Conservation (phyloP, 2,113 vertebrate genomes). For the Piprites chloris region DNA sequence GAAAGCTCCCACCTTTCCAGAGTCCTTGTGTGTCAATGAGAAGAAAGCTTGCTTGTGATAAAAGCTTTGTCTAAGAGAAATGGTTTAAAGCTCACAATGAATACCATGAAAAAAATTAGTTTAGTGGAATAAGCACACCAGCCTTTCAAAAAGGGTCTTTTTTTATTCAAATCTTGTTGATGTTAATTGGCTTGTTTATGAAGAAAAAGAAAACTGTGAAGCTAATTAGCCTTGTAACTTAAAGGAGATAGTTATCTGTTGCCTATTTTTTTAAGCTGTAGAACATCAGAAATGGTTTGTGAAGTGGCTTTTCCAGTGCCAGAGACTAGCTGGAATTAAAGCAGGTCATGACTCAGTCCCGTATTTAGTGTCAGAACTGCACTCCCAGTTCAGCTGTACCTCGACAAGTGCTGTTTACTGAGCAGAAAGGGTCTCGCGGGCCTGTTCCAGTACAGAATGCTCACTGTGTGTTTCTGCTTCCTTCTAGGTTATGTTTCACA, state of each 20-base stretch:
- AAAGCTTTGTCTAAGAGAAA: neutral
- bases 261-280: neutral
- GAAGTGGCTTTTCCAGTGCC: neutral
- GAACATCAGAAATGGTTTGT: neutral
- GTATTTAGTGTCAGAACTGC: neutral
- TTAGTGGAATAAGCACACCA: neutral
- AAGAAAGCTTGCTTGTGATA: neutral
- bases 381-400: neutral
- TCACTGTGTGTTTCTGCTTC: constrained; percentile 30
- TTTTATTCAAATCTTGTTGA: neutral
- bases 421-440: neutral
- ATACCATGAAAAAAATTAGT: neutral
- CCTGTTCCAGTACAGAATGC: neutral
- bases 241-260: neutral
- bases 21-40: accelerated
- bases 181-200: neutral
- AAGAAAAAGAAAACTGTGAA: neutral
- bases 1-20: accelerated
- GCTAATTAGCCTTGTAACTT: neutral
- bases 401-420: neutral
- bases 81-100: neutral
- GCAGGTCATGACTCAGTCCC: neutral
- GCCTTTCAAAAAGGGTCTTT: neutral
- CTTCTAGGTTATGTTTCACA: constrained; percentile 91
- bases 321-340: neutral